These are phyloP conservation scores for Candidula unifasciata DNA, from an alignment of 2,888 invertebrate genomes.

Conservation along the genomic window DNA sequence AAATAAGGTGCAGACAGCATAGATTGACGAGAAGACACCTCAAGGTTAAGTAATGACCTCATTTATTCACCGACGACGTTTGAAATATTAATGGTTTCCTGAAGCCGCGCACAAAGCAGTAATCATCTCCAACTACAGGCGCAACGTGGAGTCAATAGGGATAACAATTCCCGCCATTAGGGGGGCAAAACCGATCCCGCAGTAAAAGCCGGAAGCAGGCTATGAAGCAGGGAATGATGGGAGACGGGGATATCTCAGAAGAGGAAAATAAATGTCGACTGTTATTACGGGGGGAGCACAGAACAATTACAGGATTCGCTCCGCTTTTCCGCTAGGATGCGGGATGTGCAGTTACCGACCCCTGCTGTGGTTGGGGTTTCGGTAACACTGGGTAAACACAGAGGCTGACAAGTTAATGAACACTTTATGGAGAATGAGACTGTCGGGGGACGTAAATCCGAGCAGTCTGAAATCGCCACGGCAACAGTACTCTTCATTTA, in stretches of 20 bases:
- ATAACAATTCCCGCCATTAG: slow-evolving; percentile 36
- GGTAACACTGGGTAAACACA: neutral
- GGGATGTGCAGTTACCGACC: neutral
- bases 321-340: neutral
- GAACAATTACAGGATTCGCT: neutral
- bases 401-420: neutral
- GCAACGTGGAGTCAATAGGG: neutral
- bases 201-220: slow-evolving; percentile 30
- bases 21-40: neutral
- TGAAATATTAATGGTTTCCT: slow-evolving; percentile 22
- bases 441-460: too few species aligned
- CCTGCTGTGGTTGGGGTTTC: neutral
- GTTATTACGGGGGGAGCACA: neutral
- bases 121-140: neutral
- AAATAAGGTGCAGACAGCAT: neutral
- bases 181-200: slow-evolving; percentile 17
- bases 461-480: too few species aligned
- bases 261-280: slow-evolving; percentile 27
- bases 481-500: too few species aligned
- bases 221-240: slow-evolving; percentile 18
- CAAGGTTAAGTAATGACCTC: neutral
- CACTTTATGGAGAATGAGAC: too few species aligned
- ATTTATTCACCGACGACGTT: neutral
- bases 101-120: neutral
- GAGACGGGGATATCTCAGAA: slow-evolving; percentile 19